Percentiles rank a stretch among this genome's conserved stretches.
Conservation (phyloP, 2,888 invertebrate genomes). For the Netelia virgata region DNA sequence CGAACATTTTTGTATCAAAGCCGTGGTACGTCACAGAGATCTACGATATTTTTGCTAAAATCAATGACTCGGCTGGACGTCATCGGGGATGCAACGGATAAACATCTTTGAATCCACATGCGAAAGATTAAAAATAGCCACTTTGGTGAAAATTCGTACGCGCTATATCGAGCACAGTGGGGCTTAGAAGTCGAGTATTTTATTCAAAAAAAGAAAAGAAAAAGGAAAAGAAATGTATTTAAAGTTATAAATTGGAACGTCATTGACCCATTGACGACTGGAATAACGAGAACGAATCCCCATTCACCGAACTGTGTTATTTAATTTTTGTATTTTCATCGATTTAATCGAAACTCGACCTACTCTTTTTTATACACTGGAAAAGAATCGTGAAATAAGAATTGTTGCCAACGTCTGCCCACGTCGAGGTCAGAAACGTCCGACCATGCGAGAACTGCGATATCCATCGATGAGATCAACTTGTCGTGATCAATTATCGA, state of each 20-base stretch:
- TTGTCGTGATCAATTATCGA: too few species aligned
- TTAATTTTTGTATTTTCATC: too few species aligned
- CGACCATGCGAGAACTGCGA: neutral
- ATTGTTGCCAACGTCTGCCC: neutral
- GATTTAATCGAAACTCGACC: too few species aligned
- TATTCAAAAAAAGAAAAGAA: neutral
- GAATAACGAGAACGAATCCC: too few species aligned
- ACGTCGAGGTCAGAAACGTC: neutral
- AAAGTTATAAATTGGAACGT: too few species aligned
- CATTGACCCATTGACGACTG: too few species aligned
- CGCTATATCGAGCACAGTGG: neutral
- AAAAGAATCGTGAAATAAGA: neutral
- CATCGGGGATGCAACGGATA: slow-evolving; percentile 46
- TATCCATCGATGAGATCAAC: neutral
- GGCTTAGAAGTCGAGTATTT: neutral
- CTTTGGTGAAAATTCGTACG: slow-evolving; percentile 42
- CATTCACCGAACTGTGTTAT: too few species aligned
- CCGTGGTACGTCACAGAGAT: slow-evolving; percentile 45
- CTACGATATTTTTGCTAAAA: slow-evolving; percentile 29
- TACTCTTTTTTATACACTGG: neutral
- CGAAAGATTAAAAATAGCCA: slow-evolving; percentile 57
- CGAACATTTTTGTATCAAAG: slow-evolving; percentile 10
- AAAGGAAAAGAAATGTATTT: too few species aligned
- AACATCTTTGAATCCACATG: slow-evolving; percentile 56
- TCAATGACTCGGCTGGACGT: slow-evolving; percentile 45